Evolutionary conservation across 1,140 invertebrate genomes (phyloP), one percentile per base, ranked within the genome.

Genomic region (Diplogasteroides magnus): DNA sequence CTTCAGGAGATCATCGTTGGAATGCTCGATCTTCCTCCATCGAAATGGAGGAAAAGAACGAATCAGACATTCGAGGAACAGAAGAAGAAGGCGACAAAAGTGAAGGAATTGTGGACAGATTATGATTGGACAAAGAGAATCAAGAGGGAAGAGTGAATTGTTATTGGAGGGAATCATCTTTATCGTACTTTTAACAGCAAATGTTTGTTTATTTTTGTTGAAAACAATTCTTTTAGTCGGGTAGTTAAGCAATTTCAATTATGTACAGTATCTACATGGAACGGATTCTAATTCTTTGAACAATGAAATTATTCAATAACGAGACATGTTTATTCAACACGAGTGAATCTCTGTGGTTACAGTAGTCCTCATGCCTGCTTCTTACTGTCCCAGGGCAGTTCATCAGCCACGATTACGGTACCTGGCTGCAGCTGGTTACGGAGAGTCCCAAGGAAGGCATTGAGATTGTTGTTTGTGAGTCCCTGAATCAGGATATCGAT

Each of bases 1-100:
- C 62, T 86, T n/a, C 77, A 92, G 90, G 91, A 96, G 89, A 90
- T 97, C 31, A 89, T 97, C 84, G 93, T 91, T 31, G 94, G 94
- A 1, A 93, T 97, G 88, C 83, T 96, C 70, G 91, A 96, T 81
- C 85, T 94, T 48, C 90, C 95, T 84, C 89, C 91, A 64, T 86
- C 85, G 57, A 77, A 89, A 68, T 96, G 93, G 93, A 88, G 90
- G 67, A 92, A 91, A 83, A 90, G 89, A 13, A 87, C 86, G 76
- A 88, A 84, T 73, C 89, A 93, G 83, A 86, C 83, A 63, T 89
- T 90, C 82, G 88, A 90, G 61, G 85, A 87, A 48, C 89, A 91
- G 79, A 85, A 87, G 55, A 83, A 86, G 73, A 89, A 90, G 83
- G 88, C 89, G 6, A 78, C 89, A 56, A 77, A 87, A 64, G 90